A percentile compares a stretch with the other conserved stretches of the same genome.
Evolutionary conservation across 2,888 invertebrate genomes (phyloP).

Genomic region (Ferrisia virgata): DNA sequence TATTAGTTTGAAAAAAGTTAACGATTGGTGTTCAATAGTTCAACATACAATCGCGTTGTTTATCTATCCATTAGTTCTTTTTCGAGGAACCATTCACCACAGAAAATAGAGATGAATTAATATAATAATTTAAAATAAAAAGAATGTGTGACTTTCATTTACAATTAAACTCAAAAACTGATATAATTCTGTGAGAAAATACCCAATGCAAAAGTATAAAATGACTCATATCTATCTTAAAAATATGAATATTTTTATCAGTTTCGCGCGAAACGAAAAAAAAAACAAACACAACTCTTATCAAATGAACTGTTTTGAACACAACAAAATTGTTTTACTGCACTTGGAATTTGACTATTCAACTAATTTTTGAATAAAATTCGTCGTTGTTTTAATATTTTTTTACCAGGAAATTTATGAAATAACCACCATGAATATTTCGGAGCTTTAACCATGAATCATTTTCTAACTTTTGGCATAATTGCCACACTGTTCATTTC

Average conservation of each 20-base stretch:
- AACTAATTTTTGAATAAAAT: background rate
- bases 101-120: background rate
- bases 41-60: background rate
- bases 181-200: background rate
- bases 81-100: background rate
- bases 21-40: background rate
- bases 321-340: background rate
- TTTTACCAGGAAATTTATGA: background rate
- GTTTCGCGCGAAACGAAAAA: background rate
- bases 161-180: background rate
- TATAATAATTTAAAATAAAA: background rate
- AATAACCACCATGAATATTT: background rate
- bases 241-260: background rate
- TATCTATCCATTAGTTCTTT: background rate
- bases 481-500: background rate
- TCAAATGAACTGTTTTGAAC: background rate
- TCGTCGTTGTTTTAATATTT: background rate
- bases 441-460: background rate
- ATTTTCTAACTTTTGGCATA: background rate
- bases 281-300: slow-evolving; percentile 20
- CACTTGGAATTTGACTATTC: background rate
- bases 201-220: background rate
- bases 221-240: background rate
- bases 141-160: background rate
- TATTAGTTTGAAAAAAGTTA: background rate